Evolutionary conservation across 2,113 vertebrate genomes (phyloP).

Genomic region (Cynocephalus volans): DNA sequence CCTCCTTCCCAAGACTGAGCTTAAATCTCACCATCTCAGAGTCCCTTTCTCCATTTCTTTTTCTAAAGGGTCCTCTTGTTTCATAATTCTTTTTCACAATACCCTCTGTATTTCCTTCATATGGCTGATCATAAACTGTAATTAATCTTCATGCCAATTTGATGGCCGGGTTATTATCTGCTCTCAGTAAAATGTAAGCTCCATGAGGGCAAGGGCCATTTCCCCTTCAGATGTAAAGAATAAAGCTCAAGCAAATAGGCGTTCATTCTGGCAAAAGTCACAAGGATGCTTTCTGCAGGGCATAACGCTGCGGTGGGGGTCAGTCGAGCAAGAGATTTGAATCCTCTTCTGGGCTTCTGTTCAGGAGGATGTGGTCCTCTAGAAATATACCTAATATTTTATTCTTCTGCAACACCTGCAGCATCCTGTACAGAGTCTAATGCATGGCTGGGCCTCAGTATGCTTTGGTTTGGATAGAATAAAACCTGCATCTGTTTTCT

Average conservation of each 20-base stretch:
- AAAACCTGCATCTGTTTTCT: background rate
- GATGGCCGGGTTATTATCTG: background rate
- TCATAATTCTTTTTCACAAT: background rate
- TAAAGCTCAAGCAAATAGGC: background rate
- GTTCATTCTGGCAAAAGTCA: background rate
- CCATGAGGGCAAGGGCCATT: background rate
- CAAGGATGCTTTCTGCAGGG: background rate
- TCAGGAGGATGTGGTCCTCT: background rate
- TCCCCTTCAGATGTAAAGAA: background rate
- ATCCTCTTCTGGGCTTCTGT: background rate
- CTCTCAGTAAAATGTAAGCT: background rate
- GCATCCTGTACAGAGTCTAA: background rate
- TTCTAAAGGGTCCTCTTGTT: background rate
- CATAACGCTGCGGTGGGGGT: background rate
- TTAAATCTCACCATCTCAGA: background rate
- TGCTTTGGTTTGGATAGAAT: background rate
- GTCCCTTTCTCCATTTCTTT: background rate
- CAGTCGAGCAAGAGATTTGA: background rate
- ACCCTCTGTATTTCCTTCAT: background rate
- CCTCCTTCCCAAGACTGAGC: background rate
- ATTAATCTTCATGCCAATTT: background rate
- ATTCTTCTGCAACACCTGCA: background rate
- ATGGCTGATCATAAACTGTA: background rate
- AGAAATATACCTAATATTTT: background rate
- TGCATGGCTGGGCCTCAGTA: no score